Conservation (phyloP, 2,888 invertebrate genomes). For the Leucoptera coffeella region DNA sequence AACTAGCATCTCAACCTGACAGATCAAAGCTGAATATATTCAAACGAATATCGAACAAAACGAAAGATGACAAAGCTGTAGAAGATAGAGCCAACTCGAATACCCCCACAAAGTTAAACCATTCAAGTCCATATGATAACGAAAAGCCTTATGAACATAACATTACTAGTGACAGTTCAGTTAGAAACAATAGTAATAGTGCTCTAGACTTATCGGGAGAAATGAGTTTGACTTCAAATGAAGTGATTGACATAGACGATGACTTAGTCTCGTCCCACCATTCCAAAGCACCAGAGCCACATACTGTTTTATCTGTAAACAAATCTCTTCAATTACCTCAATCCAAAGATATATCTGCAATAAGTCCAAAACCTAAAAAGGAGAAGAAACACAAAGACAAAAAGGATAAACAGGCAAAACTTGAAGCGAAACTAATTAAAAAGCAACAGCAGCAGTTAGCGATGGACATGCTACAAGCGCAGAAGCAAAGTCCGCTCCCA, state of each 20-base stretch:
- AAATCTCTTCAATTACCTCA: constrained; percentile 38
- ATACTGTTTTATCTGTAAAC: constrained; percentile 28
- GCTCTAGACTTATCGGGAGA: constrained; percentile 44
- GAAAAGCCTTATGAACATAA: too few species aligned
- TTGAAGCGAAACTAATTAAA: constrained; percentile 31
- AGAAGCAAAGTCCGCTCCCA: constrained; percentile 29
- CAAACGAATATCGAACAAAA: constrained; percentile 76
- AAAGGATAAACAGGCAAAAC: constrained; percentile 25
- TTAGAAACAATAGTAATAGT: constrained; percentile 47
- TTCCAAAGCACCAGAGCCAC: constrained; percentile 15
- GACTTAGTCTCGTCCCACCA: constrained; percentile 32
- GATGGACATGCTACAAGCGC: constrained; percentile 29
- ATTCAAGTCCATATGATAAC: constrained; percentile 19
- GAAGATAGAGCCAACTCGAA: constrained; percentile 31
- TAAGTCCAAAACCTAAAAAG: constrained; percentile 53
- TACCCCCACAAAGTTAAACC: constrained; percentile 18
- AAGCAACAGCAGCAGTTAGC: constrained; percentile 40
- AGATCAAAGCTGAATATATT: constrained; percentile 82
- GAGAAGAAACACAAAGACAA: constrained; percentile 51
- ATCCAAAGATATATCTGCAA: constrained; percentile 47
- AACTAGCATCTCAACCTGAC: constrained; percentile 72
- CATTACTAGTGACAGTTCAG: constrained; percentile 29
- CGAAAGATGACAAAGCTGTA: constrained; percentile 56
- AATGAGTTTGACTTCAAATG: constrained; percentile 42
- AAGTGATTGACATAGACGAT: constrained; percentile 44